phyloP scores from a whole-genome alignment of 2,797 vertebrate species.

The Phoxinus dragarum region DNA sequence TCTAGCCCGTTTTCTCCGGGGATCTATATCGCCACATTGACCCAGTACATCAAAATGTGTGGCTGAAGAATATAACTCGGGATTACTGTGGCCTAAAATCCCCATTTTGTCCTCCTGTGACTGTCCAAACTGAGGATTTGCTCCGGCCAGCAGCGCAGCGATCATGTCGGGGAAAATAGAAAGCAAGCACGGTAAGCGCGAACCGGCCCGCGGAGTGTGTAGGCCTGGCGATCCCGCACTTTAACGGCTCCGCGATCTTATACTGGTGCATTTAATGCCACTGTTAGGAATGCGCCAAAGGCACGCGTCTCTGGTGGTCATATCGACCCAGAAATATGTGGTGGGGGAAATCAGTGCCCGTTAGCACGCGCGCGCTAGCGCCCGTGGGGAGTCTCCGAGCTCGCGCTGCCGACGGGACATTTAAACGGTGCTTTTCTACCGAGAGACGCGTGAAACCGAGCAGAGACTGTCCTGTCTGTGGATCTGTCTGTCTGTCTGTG shows the following conservation, averaged over 20 bases:
- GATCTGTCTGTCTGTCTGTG: background rate
- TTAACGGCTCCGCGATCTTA: background rate
- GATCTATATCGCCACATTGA: background rate
- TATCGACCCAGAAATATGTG: background rate
- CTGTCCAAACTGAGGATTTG: constrained; percentile 20
- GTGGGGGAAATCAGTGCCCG: background rate
- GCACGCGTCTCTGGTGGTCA: background rate
- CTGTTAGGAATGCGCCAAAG: background rate
- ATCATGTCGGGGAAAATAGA: constrained; percentile 86
- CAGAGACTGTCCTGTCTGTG: background rate
- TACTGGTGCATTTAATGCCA: background rate
- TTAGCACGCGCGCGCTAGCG: constrained; percentile 34
- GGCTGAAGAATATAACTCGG: constrained; percentile 14
- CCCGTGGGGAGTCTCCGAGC: background rate
- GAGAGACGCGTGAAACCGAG: background rate
- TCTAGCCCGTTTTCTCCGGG: background rate
- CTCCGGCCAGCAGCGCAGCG: constrained; percentile 36
- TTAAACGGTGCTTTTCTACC: constrained; percentile 9
- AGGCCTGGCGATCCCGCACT: background rate
- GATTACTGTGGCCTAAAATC: constrained; percentile 1
- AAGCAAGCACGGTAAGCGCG: constrained; percentile 84
- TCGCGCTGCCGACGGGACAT: constrained; percentile 11
- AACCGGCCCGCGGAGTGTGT: constrained; percentile 13
- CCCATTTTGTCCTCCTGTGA: constrained; percentile 10
- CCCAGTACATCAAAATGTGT: constrained; percentile 19